Evolutionary conservation across 2,113 vertebrate genomes (phyloP), one percentile per base, ranked within the genome.

Genomic region (Rhinoptilus africanus): DNA sequence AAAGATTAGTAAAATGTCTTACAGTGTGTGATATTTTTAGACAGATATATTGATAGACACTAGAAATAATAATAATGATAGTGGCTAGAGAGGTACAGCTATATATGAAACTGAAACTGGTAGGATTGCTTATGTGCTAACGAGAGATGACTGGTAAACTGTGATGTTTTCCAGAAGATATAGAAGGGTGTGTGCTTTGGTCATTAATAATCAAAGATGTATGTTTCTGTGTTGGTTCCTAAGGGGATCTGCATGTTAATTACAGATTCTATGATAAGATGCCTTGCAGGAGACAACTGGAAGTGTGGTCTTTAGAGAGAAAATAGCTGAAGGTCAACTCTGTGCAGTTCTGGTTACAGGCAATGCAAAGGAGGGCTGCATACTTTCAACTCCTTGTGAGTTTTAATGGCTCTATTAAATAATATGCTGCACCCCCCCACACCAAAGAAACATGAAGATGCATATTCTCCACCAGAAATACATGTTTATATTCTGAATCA

Each of bases 261-360:
- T 32, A 28, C n/a, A 88, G 78, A 9, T 37, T 6, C 17, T 67
- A 3, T 12, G 27, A 12, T 26, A 34, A 56, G 21, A 14, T 37
- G 18, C 48, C 9, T 57, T 14, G 7, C 1, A 69, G 68, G n/a
- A 53, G 6, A 14, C 6, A 9, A 9, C 2, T 51, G 21, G 1
- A 27, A 62, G 1, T 14, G 6, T 24, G 39, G 5, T 67, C 8
- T 35, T 48, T 1, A 28, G n/a, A 47, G 37, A 69, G 28, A 56
- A 59, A 64, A 64, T 0, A 11, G 8, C 9, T 74, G n/a, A 39
- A 8, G 3, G 56, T 76, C 1, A 35, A 6, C 20, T 27, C 34
- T 56, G 74, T 41, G 24, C 41, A 62, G 12, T 41, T 80, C 48
- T 76, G 34, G 15, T 60, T 57, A 20, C 53, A 60, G 23, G 10